phyloP scores from a whole-genome alignment of 2,797 vertebrate species.

The Lagorchestes hirsutus region DNA sequence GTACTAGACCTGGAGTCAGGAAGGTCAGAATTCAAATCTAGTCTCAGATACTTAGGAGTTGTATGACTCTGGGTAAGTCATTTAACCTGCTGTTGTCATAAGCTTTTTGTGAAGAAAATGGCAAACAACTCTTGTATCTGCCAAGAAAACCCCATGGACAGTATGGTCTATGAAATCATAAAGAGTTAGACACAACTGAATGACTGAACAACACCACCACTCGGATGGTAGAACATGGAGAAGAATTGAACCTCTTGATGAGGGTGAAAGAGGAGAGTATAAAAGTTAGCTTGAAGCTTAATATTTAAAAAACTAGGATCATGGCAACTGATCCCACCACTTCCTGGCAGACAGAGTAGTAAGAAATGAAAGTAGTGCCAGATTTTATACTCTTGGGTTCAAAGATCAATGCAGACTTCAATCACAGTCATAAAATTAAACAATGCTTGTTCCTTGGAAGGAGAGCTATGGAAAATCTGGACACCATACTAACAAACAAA shows the following conservation, averaged over 20 bases:
- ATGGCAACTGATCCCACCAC: neutral
- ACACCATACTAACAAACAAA: neutral
- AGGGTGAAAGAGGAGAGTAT: neutral
- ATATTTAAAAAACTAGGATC: neutral
- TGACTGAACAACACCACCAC: neutral
- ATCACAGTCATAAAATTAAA: neutral
- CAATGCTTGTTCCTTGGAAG: neutral
- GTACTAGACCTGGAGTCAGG: too few relatives aligned
- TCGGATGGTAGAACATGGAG: neutral
- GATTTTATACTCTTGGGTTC: neutral
- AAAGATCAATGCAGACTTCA: neutral
- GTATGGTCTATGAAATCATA: neutral
- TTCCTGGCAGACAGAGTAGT: neutral
- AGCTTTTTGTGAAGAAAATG: neutral
- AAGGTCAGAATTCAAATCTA: neutral
- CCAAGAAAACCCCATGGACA: neutral
- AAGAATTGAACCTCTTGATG: neutral
- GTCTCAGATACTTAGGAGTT: neutral
- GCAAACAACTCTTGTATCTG: neutral
- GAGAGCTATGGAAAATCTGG: neutral
- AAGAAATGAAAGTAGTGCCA: neutral
- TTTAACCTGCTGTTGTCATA: too few relatives aligned
- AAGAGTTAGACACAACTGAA: neutral
- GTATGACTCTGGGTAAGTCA: too few relatives aligned
- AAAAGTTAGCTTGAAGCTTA: neutral